phyloP scores from a whole-genome alignment of 2,797 vertebrate genomes.

The Gastrophryne carolinensis region DNA sequence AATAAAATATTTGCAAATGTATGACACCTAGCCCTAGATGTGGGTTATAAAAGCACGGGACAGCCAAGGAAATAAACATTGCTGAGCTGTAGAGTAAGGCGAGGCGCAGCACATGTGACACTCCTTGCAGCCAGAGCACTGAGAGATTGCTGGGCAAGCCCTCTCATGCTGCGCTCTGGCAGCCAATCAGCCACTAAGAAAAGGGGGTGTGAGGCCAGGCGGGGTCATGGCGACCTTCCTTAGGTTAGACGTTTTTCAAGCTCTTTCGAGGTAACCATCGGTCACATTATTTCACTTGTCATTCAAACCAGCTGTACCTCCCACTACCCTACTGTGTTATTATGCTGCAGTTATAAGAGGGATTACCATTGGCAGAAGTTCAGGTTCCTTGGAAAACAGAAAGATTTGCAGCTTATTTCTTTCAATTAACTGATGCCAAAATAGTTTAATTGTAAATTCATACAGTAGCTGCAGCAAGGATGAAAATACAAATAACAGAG shows the following conservation, averaged over 20 bases:
- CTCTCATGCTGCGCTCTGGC: slow-evolving; percentile 1
- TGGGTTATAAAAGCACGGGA: background rate
- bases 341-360: background rate
- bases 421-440: too few relatives aligned
- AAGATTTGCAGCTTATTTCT: background rate
- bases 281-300: slow-evolving; percentile 24
- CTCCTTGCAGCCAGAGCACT: slow-evolving; percentile 30
- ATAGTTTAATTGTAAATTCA: too few relatives aligned
- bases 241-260: slow-evolving; percentile 16
- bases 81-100: background rate
- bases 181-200: slow-evolving; percentile 30
- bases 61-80: background rate
- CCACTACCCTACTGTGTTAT: background rate
- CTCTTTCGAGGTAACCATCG: slow-evolving; percentile 29
- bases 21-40: background rate
- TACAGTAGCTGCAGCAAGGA: too few relatives aligned
- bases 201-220: slow-evolving; percentile 44
- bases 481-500: too few relatives aligned
- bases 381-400: background rate
- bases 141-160: slow-evolving; percentile 16
- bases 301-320: background rate
- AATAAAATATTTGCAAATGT: background rate
- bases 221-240: slow-evolving; percentile 46
- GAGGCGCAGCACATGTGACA: slow-evolving; percentile 2
- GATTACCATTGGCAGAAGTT: background rate